Evolutionary conservation across 1,140 invertebrate genomes (phyloP), one percentile per base, ranked within the genome.

Genomic region (Drosophila malerkotliana): DNA sequence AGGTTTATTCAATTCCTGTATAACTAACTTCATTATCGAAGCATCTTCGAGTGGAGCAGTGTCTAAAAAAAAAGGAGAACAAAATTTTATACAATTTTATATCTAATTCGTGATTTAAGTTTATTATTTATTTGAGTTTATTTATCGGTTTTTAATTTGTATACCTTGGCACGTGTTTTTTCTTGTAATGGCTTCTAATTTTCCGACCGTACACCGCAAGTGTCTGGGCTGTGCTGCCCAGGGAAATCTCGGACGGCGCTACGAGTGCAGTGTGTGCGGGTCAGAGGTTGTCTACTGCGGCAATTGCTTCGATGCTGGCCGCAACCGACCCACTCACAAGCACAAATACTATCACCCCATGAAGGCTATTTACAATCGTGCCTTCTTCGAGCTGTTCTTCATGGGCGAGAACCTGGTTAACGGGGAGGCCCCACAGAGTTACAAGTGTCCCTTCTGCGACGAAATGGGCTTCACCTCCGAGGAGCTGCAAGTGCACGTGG

Each of bases 271-370:
- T 5, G 69, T 82, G 4, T 82, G 74, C 30, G 74, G 68, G 0
- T 14, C 44, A 4, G 21, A 62, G 21, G 55, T 81, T 14, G 59
- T 41, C 10, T 77, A 74, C 51, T 82, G 79, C 15, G 79, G 62
- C 9, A 34, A 47, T 4, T 82, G 79, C 7, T 74, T 61, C 12
- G 60, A 66, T 7, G 44, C 21, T 28, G 60, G 51, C 30, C 68
- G 63, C 14, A 69, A 73, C 10, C n/a, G 10, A 7, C n/a, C 59
- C 4, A 49, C 15, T 14, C 21, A 53, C 6, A 34, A n/a, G 9
- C 79, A 83, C 48, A 82, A 71, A n/a, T 71, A 75, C 32, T 82
- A 78, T 54, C 74, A 82, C 63, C 74, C 79, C 48, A 82, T 82
- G 79, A 61, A 69, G 48, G 79, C 69, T 12, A 59, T 75, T 1